Conservation (phyloP, 2,888 invertebrate species). For the Agriotes lineatus region DNA sequence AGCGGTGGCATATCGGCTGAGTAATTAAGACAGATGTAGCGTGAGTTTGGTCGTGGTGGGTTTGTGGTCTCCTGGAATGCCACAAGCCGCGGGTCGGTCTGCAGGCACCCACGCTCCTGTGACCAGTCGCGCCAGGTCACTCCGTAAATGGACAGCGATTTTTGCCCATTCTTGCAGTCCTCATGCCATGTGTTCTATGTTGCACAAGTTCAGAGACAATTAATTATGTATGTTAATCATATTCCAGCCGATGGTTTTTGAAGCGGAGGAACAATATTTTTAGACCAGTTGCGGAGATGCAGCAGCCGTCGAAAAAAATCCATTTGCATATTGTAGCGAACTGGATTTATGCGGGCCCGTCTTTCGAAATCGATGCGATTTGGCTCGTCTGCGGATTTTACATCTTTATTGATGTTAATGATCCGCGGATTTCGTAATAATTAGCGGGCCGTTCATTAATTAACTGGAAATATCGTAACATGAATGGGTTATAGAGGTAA, state of each 20-base stretch:
- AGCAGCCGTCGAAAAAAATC: no score
- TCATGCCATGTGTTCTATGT: constrained; percentile 28
- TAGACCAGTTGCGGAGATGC: not conserved
- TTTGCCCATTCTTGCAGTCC: constrained; percentile 29
- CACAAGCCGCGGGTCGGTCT: constrained; percentile 22
- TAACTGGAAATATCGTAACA: no score
- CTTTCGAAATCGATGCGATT: no score
- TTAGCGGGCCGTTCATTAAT: no score
- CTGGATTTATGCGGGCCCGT: no score
- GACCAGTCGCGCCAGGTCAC: constrained; percentile 37
- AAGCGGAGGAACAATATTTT: not conserved
- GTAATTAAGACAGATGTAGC: constrained; percentile 22
- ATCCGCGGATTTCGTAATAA: no score
- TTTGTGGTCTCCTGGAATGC: constrained; percentile 32
- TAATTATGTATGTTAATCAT: constrained; percentile 27
- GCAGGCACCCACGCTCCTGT: constrained; percentile 36
- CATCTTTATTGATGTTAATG: no score
- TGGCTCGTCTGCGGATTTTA: no score
- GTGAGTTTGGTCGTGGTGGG: not conserved
- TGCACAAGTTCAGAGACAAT: constrained; percentile 33
- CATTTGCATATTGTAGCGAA: no score
- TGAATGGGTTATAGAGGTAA: no score
- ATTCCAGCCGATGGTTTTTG: constrained; percentile 6
- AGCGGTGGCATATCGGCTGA: not conserved
- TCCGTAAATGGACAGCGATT: constrained; percentile 35